Base-by-base conservation (phyloP, 1,140 invertebrate species). In the Lineus longissimus region DNA sequence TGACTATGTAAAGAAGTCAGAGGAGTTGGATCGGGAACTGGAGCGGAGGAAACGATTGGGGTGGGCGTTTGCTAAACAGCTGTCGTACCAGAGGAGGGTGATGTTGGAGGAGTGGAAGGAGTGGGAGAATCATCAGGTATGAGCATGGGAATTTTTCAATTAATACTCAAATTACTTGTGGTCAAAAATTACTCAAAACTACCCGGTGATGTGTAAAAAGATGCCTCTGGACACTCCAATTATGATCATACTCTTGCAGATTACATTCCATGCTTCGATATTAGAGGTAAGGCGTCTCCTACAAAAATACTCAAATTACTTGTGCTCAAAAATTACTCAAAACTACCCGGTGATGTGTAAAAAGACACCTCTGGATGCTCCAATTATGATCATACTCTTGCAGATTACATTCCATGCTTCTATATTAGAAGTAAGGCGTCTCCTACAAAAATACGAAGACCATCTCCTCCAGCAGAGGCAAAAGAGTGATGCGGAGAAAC, bases 121-220 rank as follows among this genome's bases (percentile, higher is more conserved):
- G 2, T 40, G 76, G 56, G 76, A 77, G 58, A 67, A 72, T 33
- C 77, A 79, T 61, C 77, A 79, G 73, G 77, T 77, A 47, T 31
- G n/a, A n/a, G n/a, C n/a, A n/a, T n/a, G n/a, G n/a, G n/a, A n/a
- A n/a, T n/a, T n/a, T n/a, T n/a, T n/a, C n/a, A n/a, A n/a, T n/a
- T n/a, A n/a, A n/a, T n/a, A n/a, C n/a, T n/a, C n/a, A n/a, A n/a
- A n/a, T n/a, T n/a, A n/a, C n/a, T n/a, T n/a, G n/a, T n/a, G n/a
- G n/a, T n/a, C n/a, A n/a, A n/a, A n/a, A n/a, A n/a, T n/a, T n/a
- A n/a, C n/a, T n/a, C n/a, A n/a, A n/a, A n/a, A n/a, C n/a, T n/a
- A n/a, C n/a, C n/a, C n/a, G n/a, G n/a, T n/a, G n/a, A n/a, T n/a
- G n/a, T n/a, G n/a, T n/a, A n/a, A n/a, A n/a, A n/a, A n/a, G n/a